These are phyloP conservation scores for Pygmarrhopalites habei DNA, from an alignment of 1,140 invertebrate genomes.

Conservation along the genomic window DNA sequence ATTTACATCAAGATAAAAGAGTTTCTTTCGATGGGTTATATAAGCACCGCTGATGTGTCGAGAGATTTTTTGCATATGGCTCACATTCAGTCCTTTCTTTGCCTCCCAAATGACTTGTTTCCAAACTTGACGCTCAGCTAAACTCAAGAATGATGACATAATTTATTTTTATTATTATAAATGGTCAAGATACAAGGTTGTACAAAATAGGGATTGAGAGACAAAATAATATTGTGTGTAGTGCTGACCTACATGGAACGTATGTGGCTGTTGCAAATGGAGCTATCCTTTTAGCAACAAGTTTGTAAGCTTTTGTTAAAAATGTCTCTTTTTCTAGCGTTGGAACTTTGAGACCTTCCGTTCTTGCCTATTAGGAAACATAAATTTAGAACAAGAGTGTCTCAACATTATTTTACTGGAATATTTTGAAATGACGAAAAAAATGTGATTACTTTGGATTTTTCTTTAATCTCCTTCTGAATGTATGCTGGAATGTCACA, in stretches of 20 bases:
- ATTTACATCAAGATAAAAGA: constrained; percentile 32
- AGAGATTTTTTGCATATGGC: constrained; percentile 31
- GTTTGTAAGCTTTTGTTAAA: neutral
- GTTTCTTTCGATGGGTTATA: constrained; percentile 22
- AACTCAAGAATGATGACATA: neutral
- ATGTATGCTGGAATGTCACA: constrained; percentile 26
- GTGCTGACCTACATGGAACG: constrained; percentile 2
- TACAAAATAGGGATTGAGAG: neutral
- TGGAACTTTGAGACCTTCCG: neutral
- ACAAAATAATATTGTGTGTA: neutral
- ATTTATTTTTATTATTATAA: neutral
- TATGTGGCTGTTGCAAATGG: neutral
- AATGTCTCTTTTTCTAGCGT: constrained; percentile 13
- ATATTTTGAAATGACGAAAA: neutral
- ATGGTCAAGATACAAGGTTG: neutral
- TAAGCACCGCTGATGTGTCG: constrained; percentile 30
- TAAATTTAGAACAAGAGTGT: neutral
- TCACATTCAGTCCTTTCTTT: constrained; percentile 26
- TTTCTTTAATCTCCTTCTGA: constrained; percentile 9
- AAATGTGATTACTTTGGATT: neutral
- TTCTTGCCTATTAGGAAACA: constrained; percentile 17
- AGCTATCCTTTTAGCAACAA: neutral
- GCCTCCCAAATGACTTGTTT: constrained; percentile 32
- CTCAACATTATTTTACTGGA: neutral
- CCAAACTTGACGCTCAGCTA: constrained; percentile 12